Evolutionary conservation across 2,797 vertebrate genomes (phyloP), one percentile per base, ranked within the genome.

Genomic region (Sus cebifrons): DNA sequence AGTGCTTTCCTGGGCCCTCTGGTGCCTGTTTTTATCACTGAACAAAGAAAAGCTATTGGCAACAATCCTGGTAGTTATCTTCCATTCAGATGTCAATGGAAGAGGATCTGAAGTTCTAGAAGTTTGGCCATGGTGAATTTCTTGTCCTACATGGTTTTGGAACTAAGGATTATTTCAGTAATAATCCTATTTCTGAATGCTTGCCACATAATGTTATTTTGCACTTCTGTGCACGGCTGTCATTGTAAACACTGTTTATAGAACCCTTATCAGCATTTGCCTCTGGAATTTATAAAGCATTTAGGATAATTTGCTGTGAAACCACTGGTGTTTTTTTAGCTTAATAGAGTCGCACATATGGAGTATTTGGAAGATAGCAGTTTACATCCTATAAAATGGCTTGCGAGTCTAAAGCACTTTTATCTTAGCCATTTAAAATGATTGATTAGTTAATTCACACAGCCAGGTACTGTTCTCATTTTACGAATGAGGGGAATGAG

Each of bases 241-340:
- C 67, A 0, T 91, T 96, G 91, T 97, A 97, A 97, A 96, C 94
- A 97, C 89, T 96, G 92, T 97, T 96, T 97, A 94, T 96, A 91
- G 96, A 97, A 96, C 21, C 85, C 96, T 97, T 94, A 96, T 96
- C 92, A 96, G 92, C 87, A 86, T 92, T 97, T 91, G 97, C 96
- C 94, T 96, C 92, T 97, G 78, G 78, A 97, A 97, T 97, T 97
- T 90, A 96, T 95, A 97, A 97, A 97, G 89, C 89, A 92, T 78
- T 95, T 93, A 92, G 88, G 92, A 86, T 95, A 96, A 97, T 97
- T 97, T 97, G 82, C 85, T 96, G 86, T 65, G 93, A 96, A 97
- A 94, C 60, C 78, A 92, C 73, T 90, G 65, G 60, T 93, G 52
- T 44, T 91, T 93, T 91, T 94, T 77, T 67, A 93, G 70, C 40